Base-by-base conservation (phyloP, 2,113 vertebrate genomes). In the Willisornis vidua region DNA sequence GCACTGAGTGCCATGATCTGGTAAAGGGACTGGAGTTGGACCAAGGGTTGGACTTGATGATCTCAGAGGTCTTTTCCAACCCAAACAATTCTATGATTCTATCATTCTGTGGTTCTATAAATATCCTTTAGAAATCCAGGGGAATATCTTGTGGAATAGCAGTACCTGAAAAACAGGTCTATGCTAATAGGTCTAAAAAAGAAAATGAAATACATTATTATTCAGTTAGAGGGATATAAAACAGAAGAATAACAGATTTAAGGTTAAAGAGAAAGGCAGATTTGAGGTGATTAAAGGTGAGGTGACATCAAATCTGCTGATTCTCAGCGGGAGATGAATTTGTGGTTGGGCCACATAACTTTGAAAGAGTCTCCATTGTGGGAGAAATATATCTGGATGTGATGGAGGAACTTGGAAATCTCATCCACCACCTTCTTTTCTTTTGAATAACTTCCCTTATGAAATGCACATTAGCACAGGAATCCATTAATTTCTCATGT, bases 161-260 rank as follows among this genome's bases (percentile, higher is more conserved):
- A 29, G 28, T 25, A 33, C 6, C 19, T 43, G 23, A 20, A 57
- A 61, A 55, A 66, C 0, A 57, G 0, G 0, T 22, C 2, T 12
- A 19, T 28, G 5, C 7, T 66, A 29, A 57, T 48, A 11, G 12
- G 3, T 9, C 6, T 49, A 28, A 62, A 43, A 62, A 29, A 9
- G 7, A n/a, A 70, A 65, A 63, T 17, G 0, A 25, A n/a, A 62
- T 4, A 3, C 66, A 14, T 52, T 45, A 26, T 49, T 59, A 19
- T 23, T 49, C 17, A 43, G 37, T 19, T 18, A 62, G 22, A 35
- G 14, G 6, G 4, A 54, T 13, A 37, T 10, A 45, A 74, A 67
- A 45, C 14, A 65, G 19, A 26, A 72, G 9, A 74, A 54, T 0
- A 6, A 1, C 4, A 49, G 7, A 70, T 48, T 45, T 41, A 46